Percentiles rank a stretch among this genome's conserved stretches.
Conservation (phyloP, 2,797 vertebrate genomes). For the Gymnodraco acuticeps region DNA sequence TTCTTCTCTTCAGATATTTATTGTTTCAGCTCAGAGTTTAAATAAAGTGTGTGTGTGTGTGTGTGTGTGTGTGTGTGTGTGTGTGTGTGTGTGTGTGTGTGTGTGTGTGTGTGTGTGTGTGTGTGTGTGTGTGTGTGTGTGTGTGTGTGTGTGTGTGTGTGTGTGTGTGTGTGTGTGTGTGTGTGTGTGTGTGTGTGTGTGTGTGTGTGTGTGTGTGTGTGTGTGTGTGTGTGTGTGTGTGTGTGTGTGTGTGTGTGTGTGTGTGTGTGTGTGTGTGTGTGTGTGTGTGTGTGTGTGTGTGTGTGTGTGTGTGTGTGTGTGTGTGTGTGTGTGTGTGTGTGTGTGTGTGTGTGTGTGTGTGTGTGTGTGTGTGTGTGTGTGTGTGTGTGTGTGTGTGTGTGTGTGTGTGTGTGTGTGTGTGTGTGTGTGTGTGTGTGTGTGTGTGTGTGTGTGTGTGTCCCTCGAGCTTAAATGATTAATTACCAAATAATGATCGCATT, state of each 20-base stretch:
- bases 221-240: background rate
- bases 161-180: constrained; percentile 8
- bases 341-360: constrained; percentile 16
- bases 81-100: background rate
- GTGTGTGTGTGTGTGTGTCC: constrained; percentile 15
- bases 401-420: no score
- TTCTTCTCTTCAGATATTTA: constrained; percentile 50
- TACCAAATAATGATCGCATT: no score
- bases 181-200: constrained; percentile 21
- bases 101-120: constrained; percentile 6
- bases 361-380: constrained; percentile 1
- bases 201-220: background rate
- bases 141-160: background rate
- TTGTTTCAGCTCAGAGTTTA: constrained; percentile 48
- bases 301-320: background rate
- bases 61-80: no score
- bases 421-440: background rate
- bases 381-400: background rate
- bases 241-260: no score
- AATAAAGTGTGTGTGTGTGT: constrained; percentile 42
- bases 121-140: background rate
- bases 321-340: constrained; percentile 1
- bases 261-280: no score
- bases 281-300: constrained; percentile 10
- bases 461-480: no score